Evolutionary conservation across 2,113 vertebrate species (phyloP).

Genomic region (Aldabrachelys gigantea): DNA sequence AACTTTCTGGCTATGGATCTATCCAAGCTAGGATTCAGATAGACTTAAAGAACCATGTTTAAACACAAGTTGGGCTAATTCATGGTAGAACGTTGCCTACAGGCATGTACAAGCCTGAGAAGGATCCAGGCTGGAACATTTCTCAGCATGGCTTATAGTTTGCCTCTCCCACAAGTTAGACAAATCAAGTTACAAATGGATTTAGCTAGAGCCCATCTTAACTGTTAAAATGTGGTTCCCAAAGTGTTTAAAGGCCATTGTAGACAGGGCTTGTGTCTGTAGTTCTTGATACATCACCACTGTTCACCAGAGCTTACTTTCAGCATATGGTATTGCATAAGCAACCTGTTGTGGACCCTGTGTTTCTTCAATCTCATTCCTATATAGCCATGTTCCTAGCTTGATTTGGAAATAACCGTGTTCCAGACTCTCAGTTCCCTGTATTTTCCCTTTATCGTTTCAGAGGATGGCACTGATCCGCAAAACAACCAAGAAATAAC

Average conservation of each 20-base stretch:
- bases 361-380: neutral
- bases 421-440: fast-evolving
- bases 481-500: constrained; percentile 98
- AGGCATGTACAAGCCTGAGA: neutral
- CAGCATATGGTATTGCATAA: neutral
- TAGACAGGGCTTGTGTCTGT: neutral
- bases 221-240: neutral
- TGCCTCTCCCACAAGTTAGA: neutral
- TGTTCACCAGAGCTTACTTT: neutral
- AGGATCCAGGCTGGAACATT: neutral
- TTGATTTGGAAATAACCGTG: neutral
- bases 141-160: neutral
- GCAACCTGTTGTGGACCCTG: neutral
- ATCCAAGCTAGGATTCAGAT: neutral
- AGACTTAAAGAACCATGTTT: constrained; percentile 19
- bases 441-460: constrained; percentile 52
- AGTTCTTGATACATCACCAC: neutral
- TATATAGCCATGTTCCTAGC: fast-evolving
- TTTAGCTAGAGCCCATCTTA: neutral
- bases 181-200: neutral
- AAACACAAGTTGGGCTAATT: neutral
- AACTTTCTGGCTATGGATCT: neutral
- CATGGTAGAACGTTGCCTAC: neutral
- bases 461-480: constrained; percentile 99
- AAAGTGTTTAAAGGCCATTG: neutral